A percentile compares a stretch with the other conserved stretches of the same genome.
Evolutionary conservation across 2,113 vertebrate species (phyloP).

Genomic region (Megaceryle torquata): DNA sequence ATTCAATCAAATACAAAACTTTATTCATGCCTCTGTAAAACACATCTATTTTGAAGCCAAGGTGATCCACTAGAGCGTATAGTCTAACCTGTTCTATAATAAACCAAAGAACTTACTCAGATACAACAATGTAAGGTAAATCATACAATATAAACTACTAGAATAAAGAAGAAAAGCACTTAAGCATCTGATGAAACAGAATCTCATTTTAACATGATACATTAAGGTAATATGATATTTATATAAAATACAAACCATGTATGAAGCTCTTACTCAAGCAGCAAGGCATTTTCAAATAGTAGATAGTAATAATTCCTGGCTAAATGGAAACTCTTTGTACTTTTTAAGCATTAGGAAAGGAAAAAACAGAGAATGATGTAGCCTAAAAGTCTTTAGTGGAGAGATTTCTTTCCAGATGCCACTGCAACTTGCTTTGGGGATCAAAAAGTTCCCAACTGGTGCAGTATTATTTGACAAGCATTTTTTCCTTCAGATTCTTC

Average conservation of each 20-base stretch:
- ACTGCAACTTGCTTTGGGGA: background rate
- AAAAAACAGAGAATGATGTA: constrained; percentile 10
- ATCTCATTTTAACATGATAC: constrained; percentile 44
- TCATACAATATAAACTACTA: background rate
- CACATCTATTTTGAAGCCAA: background rate
- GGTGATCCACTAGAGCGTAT: background rate
- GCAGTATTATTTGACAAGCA: constrained; percentile 5
- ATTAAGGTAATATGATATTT: constrained; percentile 41
- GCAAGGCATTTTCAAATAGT: background rate
- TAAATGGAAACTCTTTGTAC: constrained; percentile 36
- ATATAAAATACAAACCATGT: constrained; percentile 37
- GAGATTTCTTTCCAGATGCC: constrained; percentile 34
- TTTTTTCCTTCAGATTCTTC: background rate
- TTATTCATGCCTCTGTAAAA: background rate
- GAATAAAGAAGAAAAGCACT: constrained; percentile 47
- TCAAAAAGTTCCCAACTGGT: constrained; percentile 8
- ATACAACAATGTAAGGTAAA: constrained; percentile 24
- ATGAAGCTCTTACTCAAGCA: constrained; percentile 22
- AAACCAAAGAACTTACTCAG: background rate
- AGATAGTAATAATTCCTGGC: constrained; percentile 33
- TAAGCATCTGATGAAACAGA: constrained; percentile 36
- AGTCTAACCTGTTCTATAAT: background rate
- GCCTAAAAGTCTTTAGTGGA: background rate
- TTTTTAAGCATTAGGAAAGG: constrained; percentile 21
- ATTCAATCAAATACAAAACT: background rate